These are phyloP conservation scores for Dromococcyx pavoninus DNA, from an alignment of 2,797 vertebrate genomes.

Conservation along the genomic window DNA sequence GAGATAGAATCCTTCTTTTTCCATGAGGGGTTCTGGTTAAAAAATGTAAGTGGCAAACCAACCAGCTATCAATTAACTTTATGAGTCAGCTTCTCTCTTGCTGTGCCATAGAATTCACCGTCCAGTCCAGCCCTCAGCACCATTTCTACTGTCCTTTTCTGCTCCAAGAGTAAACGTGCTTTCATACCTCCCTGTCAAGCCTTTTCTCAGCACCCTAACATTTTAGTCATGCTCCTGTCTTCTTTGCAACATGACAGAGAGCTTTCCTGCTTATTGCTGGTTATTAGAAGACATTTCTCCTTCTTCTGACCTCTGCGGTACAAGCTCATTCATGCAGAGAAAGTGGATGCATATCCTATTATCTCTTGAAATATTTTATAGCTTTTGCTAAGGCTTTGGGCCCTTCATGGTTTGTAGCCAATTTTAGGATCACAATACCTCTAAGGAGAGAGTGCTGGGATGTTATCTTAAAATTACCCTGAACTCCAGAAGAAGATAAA, in stretches of 20 bases:
- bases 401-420: neutral
- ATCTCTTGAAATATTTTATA: conserved; percentile 31
- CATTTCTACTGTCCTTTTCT: neutral
- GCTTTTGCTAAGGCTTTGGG: neutral
- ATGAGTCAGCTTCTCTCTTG: conserved; percentile 3
- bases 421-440: neutral
- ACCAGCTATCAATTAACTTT: neutral
- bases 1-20: neutral
- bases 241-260: neutral
- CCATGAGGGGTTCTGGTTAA: neutral
- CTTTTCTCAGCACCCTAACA: neutral
- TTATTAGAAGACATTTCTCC: conserved; percentile 46
- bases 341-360: conserved; percentile 47
- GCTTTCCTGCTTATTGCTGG: neutral
- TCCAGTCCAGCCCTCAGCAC: neutral
- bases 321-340: conserved; percentile 52
- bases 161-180: neutral
- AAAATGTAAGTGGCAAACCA: neutral
- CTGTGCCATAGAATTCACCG: neutral
- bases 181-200: neutral
- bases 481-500: neutral
- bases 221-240: neutral
- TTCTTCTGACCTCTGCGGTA: conserved; percentile 35
- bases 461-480: neutral
- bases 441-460: neutral